phyloP scores from a whole-genome alignment of 2,888 invertebrate genomes.

The Chrysopilus asiliformis region DNA sequence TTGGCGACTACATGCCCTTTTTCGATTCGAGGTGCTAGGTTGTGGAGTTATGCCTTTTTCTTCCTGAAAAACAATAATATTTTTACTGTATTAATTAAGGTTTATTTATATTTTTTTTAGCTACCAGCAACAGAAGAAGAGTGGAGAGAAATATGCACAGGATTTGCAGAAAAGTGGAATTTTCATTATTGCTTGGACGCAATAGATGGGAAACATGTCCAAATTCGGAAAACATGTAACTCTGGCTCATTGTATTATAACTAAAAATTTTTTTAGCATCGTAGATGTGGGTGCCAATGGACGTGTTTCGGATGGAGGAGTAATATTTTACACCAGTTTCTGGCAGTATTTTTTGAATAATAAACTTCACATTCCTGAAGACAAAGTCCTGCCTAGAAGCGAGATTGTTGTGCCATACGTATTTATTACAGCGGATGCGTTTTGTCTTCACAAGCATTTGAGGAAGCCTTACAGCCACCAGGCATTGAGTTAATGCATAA shows the following conservation, averaged over 20 bases:
- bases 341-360: conserved; percentile 5
- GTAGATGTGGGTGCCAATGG: conserved; percentile 12
- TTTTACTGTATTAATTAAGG: too few relatives aligned
- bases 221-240: conserved; percentile 8
- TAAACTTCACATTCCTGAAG: conserved; percentile 10
- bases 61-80: too few relatives aligned
- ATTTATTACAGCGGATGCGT: background rate
- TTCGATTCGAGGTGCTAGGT: too few relatives aligned
- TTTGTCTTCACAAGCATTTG: too few relatives aligned
- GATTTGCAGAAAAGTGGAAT: conserved; percentile 9
- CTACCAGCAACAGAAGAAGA: conserved; percentile 6
- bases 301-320: conserved; percentile 12
- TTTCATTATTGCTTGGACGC: conserved; percentile 9
- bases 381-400: too few relatives aligned
- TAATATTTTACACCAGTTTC: conserved; percentile 11
- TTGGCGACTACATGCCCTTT: too few relatives aligned
- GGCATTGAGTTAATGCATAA: too few relatives aligned
- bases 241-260: conserved; percentile 12
- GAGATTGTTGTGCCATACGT: background rate
- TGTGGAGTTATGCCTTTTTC: too few relatives aligned
- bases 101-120: too few relatives aligned
- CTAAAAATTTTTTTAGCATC: conserved; percentile 9
- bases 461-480: too few relatives aligned
- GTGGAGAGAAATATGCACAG: conserved; percentile 3
- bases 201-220: conserved; percentile 11